Conservation (phyloP, 2,888 invertebrate species). For the Drosophila pseudotalamancana region DNA sequence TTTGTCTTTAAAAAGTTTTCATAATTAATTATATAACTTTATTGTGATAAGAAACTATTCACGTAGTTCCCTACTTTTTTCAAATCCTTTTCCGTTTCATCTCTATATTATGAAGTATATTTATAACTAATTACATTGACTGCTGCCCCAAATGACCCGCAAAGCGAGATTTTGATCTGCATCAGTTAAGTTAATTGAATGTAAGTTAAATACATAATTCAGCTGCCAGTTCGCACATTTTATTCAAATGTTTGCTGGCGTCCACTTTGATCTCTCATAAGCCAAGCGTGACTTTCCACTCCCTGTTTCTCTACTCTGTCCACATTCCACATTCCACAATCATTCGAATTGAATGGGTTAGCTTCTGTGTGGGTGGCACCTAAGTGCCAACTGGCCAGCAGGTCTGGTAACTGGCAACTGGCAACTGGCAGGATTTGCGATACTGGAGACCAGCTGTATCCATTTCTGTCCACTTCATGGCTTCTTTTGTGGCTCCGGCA, state of each 20-base stretch:
- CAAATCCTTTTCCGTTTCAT: too few species aligned
- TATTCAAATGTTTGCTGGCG: not conserved
- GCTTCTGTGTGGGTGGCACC: not conserved
- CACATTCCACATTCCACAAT: too few species aligned
- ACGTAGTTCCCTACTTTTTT: too few species aligned
- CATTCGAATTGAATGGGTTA: not conserved
- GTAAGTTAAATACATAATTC: too few species aligned
- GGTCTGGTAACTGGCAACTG: slow-evolving; percentile 15
- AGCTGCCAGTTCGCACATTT: not conserved
- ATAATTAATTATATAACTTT: too few species aligned
- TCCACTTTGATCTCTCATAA: not conserved
- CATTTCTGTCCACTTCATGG: slow-evolving; percentile 22
- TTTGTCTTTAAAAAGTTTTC: too few species aligned
- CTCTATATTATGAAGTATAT: too few species aligned
- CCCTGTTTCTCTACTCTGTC: not conserved
- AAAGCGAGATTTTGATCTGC: too few species aligned
- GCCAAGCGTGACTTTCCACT: not conserved
- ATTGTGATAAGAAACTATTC: too few species aligned
- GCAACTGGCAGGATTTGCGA: slow-evolving; percentile 8
- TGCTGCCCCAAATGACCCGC: too few species aligned
- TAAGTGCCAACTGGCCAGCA: slow-evolving; percentile 8
- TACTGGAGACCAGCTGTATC: not conserved
- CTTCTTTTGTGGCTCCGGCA: slow-evolving; percentile 19
- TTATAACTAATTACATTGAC: too few species aligned
- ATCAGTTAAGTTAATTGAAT: too few species aligned